Evolutionary conservation across 1,140 invertebrate species (phyloP).

Genomic region (Tachypleus tridentatus): DNA sequence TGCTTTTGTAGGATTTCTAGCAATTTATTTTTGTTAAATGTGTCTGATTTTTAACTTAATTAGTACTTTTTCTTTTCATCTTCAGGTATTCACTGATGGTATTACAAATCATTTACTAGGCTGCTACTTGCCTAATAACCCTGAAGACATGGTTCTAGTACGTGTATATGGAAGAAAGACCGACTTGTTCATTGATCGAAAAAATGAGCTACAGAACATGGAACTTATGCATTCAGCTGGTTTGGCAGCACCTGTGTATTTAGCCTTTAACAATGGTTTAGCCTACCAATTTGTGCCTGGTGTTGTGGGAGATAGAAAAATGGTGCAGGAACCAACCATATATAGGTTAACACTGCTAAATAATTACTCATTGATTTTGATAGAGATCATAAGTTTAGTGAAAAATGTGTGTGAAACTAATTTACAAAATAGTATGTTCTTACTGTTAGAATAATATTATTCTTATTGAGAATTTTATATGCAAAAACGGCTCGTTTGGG

Average conservation of each 20-base stretch:
- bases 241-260: constrained; percentile 73
- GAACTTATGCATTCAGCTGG: constrained; percentile 55
- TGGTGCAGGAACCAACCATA: constrained; percentile 53
- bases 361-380: too few species aligned
- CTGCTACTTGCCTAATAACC: constrained; percentile 47
- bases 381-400: too few species aligned
- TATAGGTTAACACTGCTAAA: constrained; percentile 2
- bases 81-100: constrained; percentile 82
- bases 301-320: constrained; percentile 53
- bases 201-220: constrained; percentile 60
- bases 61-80: constrained; percentile 4
- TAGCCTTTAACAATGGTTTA: constrained; percentile 86
- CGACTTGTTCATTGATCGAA: constrained; percentile 80
- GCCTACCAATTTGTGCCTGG: constrained; percentile 86
- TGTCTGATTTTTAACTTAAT: too few species aligned
- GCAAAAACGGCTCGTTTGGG: too few species aligned
- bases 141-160: constrained; percentile 62
- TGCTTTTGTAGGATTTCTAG: too few species aligned
- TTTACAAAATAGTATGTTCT: background rate
- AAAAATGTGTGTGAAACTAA: background rate
- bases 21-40: too few species aligned
- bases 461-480: too few species aligned
- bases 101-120: constrained; percentile 88
- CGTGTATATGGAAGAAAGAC: constrained; percentile 89
- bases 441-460: too few species aligned